phyloP scores from a whole-genome alignment of 2,797 vertebrate species.

The Lacerta viridis region DNA sequence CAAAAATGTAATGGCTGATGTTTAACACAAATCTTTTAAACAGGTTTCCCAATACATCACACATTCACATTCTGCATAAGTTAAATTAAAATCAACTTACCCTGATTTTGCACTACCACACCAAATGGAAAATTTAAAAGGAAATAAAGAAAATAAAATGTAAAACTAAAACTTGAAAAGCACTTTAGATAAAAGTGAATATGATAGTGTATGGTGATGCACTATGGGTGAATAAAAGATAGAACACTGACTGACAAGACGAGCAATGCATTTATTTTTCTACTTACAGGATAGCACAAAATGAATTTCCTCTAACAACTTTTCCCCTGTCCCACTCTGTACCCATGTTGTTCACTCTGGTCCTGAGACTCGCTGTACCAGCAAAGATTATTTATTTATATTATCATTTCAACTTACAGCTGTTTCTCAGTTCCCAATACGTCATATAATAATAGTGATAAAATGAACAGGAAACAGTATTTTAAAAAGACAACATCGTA shows the following conservation, averaged over 20 bases:
- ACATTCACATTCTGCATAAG: constrained; percentile 59
- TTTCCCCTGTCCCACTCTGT: not conserved
- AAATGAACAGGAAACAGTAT: not conserved
- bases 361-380: not conserved
- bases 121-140: constrained; percentile 74
- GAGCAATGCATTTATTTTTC: not conserved
- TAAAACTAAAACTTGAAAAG: constrained; percentile 66
- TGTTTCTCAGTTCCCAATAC: not conserved
- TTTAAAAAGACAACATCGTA: not conserved
- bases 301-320: too few species aligned
- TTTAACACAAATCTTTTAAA: constrained; percentile 18
- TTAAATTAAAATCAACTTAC: constrained; percentile 83
- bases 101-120: constrained; percentile 88
- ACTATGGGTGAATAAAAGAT: not conserved
- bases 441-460: not conserved
- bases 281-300: not conserved
- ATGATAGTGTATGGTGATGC: constrained; percentile 62
- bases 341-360: not conserved
- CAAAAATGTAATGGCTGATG: not conserved
- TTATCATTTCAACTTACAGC: not conserved
- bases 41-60: constrained; percentile 13
- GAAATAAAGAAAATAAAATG: constrained; percentile 72
- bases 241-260: not conserved
- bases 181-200: constrained; percentile 70
- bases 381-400: not conserved